Evolutionary conservation across 2,113 vertebrate genomes (phyloP).

Genomic region (Ptilonorhynchus violaceus): DNA sequence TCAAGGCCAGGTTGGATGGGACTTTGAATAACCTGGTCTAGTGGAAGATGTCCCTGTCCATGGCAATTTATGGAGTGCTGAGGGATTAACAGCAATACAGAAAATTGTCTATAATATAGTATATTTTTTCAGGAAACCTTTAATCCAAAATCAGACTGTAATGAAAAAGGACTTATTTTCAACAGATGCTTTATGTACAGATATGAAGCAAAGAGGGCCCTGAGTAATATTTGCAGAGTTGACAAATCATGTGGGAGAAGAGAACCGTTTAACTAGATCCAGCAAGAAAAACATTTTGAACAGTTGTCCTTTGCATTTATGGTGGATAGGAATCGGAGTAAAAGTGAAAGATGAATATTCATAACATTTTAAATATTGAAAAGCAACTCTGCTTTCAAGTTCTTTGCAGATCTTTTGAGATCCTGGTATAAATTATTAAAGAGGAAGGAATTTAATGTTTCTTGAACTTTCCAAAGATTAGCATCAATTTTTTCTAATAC

Average conservation of each 20-base stretch:
- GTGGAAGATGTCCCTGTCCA: background rate
- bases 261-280: background rate
- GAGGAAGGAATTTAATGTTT: background rate
- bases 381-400: constrained; percentile 4
- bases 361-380: constrained; percentile 38
- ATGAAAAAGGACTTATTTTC: background rate
- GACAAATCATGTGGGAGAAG: background rate
- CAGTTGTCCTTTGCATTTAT: background rate
- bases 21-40: background rate
- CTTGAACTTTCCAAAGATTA: background rate
- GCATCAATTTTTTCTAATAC: background rate
- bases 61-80: background rate
- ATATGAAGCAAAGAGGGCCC: background rate
- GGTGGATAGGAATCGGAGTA: background rate
- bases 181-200: background rate
- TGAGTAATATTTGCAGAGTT: background rate
- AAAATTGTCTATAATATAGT: background rate
- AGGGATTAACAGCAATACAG: background rate
- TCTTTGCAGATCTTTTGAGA: constrained; percentile 4
- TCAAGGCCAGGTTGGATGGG: background rate
- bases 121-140: background rate
- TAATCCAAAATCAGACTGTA: background rate
- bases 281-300: background rate
- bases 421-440: background rate
- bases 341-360: constrained; percentile 21